Evolutionary conservation across 2,888 invertebrate species (phyloP), one percentile per base, ranked within the genome.

Genomic region (Timandra comae): DNA sequence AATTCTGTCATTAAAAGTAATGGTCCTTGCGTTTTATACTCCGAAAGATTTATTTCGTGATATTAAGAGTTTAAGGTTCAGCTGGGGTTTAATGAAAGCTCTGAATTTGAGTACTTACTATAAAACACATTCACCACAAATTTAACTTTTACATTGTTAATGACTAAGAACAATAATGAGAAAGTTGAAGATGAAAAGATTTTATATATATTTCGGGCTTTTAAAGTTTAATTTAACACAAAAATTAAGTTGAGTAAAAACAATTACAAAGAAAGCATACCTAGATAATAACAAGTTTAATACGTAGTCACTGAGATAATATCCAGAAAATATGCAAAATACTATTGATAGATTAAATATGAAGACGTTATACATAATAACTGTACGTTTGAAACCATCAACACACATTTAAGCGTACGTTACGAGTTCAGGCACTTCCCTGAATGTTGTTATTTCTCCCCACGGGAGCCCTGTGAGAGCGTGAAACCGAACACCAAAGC

Each of bases 401-500:
- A 46, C 55, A 49, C 42, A 47, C 57, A 58, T 63, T 65, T 62
- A 60, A 62, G 51, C 52, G 41, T 57, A 51, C 43, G 60, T 68
- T 71, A 74, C 63, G 72, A 63, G 52, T 57, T 45, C 50, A 52
- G 64, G 63, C 67, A 68, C 72, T 76, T 70, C 51, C 60, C 63
- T 60, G 57, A 44, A 65, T 68, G 67, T 70, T 68, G 66, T 74
- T 78, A 76, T 75, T 71, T 63, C 63, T 57, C 67, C 76, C 63
- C 68, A 63, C 50, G 69, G 72, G 75, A 73, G 63, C 68, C 69
- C 72, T 72, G 76, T 70, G 68, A 71, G 66, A 73, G 69, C 72
- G 67, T 60, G 67, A 73, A 80, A 74, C 72, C 69, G 73, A 79
- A 81, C 77, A 78, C 80, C 78, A 76, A 80, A 79, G 70, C 62